A percentile compares a stretch with the other conserved stretches of the same genome.
Conservation (phyloP, 1,140 invertebrate genomes). For the Myzus persicae region DNA sequence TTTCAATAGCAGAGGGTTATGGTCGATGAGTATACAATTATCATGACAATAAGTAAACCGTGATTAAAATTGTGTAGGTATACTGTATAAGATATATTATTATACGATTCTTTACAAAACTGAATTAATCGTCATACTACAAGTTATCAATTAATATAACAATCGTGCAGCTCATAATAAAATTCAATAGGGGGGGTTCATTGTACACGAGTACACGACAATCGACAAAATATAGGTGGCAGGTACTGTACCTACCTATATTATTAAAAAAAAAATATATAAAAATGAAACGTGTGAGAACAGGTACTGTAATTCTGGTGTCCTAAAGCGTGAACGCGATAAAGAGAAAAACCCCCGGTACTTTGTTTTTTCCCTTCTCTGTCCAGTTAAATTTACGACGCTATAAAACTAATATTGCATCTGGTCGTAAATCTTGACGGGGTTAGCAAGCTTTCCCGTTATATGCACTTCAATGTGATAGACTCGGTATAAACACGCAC, state of each 20-base stretch:
- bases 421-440: constrained; percentile 51
- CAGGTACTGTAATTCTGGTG: constrained; percentile 49
- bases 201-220: neutral
- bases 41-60: neutral
- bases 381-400: constrained; percentile 51
- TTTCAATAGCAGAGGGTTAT: neutral
- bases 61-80: neutral
- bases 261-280: constrained; percentile 1
- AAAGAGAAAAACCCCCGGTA: constrained; percentile 46
- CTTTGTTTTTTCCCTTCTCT: constrained; percentile 50
- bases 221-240: neutral
- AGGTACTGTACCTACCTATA: neutral
- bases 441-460: constrained; percentile 50
- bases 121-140: neutral
- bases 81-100: neutral
- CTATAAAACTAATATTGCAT: constrained; percentile 56
- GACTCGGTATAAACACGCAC: constrained; percentile 52
- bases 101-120: neutral
- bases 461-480: constrained; percentile 51
- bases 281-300: constrained; percentile 16
- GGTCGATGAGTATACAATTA: neutral
- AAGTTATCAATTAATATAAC: neutral
- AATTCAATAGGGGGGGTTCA: constrained; percentile 7
- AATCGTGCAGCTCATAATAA: neutral
- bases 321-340: constrained; percentile 51